Evolutionary conservation across 2,797 vertebrate genomes (phyloP), one percentile per base, ranked within the genome.

Genomic region (Alectoris magna): DNA sequence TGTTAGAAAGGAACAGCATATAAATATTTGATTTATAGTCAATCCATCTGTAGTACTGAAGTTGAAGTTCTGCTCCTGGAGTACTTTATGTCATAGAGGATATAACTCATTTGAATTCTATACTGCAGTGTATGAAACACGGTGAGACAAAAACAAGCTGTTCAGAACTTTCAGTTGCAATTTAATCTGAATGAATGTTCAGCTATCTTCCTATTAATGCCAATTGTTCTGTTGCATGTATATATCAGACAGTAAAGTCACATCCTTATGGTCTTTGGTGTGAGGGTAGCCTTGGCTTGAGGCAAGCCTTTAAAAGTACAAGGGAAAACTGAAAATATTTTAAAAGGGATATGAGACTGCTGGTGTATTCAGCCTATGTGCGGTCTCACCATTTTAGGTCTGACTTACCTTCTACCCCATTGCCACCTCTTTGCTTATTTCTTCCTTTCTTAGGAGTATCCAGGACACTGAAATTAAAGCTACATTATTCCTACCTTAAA

Each of bases 11-110:
- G 43, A 84, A 80, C 15, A 63, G 55, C 48, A 48, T 86, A 93
- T 84, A 96, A 92, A 94, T 95, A 96, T 86, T 96, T 96, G 90
- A 96, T 95, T 96, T 94, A 96, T 90, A 79, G 51, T 24, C 70
- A 64, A 84, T 31, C 58, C 67, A 79, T 75, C 66, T 62, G 62
- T 34, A 76, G 68, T 39, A 84, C 76, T 36, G 18, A 93, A 90
- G 93, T 76, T 91, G 85, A 95, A 97, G 94, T 83, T 80, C 87
- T 18, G 7, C 72, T 67, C 66, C 82, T 81, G 51, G 93, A 93
- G 71, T 36, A 69, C 64, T 70, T 59, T 92, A 91, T 93, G 64
- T 95, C 84, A 95, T 48, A 64, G 85, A 81, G 58, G 19, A 62
- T 63, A 48, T 38, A 79, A 69, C 73, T 63, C 63, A 26, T 62